Conservation (phyloP, 2,797 vertebrate genomes). For the Intellagama lesueurii region DNA sequence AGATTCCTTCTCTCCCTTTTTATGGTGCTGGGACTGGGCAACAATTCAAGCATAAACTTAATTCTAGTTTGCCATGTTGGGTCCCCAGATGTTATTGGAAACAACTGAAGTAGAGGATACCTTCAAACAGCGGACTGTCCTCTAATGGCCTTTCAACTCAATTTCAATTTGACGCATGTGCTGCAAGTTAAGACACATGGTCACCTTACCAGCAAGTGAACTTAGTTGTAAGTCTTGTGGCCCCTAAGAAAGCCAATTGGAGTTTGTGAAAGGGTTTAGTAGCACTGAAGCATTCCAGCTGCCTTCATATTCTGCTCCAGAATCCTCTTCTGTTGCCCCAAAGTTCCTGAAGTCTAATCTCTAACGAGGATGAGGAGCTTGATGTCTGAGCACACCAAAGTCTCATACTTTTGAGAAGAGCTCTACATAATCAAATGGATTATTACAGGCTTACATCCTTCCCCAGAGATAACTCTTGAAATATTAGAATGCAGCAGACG, state of each 20-base stretch:
- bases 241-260: neutral
- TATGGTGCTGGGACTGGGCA: neutral
- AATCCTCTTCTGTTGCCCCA: slow-evolving; percentile 17
- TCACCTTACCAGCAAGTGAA: neutral
- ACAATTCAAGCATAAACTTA: neutral
- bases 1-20: neutral
- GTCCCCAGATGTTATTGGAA: neutral
- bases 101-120: neutral
- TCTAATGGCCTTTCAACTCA: neutral
- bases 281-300: slow-evolving; percentile 1
- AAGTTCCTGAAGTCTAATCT: slow-evolving; percentile 44
- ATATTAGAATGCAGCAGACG: slow-evolving; percentile 46
- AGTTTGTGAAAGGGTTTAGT: neutral
- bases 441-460: slow-evolving; percentile 49
- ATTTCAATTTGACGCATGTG: no score
- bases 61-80: neutral
- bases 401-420: slow-evolving; percentile 40
- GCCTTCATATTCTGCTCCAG: slow-evolving; percentile 23
- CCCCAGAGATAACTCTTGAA: slow-evolving; percentile 59
- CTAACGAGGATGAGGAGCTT: slow-evolving; percentile 39
- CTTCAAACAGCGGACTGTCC: neutral
- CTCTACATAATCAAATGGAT: slow-evolving; percentile 58
- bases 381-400: slow-evolving; percentile 45
- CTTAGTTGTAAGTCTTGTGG: neutral
- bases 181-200: neutral